phyloP scores from a whole-genome alignment of 2,797 vertebrate species.

The Champsocephalus gunnari region DNA sequence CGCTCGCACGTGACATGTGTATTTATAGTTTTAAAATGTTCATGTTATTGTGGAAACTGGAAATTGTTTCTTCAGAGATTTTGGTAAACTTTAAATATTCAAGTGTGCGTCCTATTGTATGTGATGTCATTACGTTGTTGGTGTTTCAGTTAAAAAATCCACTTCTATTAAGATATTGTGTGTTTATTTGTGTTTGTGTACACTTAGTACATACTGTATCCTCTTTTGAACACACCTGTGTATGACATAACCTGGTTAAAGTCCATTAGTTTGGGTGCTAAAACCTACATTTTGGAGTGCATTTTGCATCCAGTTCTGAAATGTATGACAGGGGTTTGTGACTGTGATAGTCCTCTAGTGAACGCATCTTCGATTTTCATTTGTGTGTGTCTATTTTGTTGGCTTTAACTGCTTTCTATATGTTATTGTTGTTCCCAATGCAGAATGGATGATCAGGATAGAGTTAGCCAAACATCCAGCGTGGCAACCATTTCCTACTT shows the following conservation, averaged over 20 bases:
- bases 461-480: slow-evolving; percentile 89
- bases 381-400: neutral
- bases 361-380: neutral
- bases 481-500: slow-evolving; percentile 88
- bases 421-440: slow-evolving; percentile 18
- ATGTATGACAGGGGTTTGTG: neutral
- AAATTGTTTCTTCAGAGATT: neutral
- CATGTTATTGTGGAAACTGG: neutral
- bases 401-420: neutral
- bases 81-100: neutral
- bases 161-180: neutral
- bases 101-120: neutral
- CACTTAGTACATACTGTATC: neutral
- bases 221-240: slow-evolving; percentile 1
- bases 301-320: neutral
- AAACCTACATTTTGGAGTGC: neutral
- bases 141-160: neutral
- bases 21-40: neutral
- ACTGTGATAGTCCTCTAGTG: neutral
- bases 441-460: slow-evolving; percentile 90
- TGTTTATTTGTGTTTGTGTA: neutral
- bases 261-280: neutral
- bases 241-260: neutral
- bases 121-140: neutral
- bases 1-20: neutral